Evolutionary conservation across 1,140 invertebrate genomes (phyloP), one percentile per base, ranked within the genome.

Genomic region (Diachasmimorpha longicaudata): DNA sequence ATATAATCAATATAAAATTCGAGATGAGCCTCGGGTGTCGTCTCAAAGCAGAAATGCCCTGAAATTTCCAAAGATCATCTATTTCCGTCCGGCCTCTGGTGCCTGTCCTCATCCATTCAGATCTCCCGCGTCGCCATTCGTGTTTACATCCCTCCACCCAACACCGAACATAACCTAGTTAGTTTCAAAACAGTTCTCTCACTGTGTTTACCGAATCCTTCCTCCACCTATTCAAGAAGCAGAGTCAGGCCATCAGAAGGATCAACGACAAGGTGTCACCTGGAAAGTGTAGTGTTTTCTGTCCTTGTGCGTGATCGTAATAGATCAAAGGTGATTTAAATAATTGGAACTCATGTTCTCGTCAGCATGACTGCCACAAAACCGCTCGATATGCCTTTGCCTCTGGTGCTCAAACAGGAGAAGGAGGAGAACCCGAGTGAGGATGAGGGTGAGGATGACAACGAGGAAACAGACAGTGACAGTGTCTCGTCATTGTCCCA

Each of bases 351-450:
- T 63, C 19, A 63, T 63, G 58, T 63, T 19, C 9, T 63, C 58
- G 13, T 42, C 16, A 73, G 23, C 23, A 81, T 83, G 77, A 81
- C 77, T 39, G 73, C 78, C 11, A 80, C 77, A 16, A 76, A 81
- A 69, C 58, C 73, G 63, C 72, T 84, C 13, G 80, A 83, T 10
- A 48, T 66, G 46, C 58, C 78, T 16, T 55, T 80, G 10, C 19
- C 74, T 9, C 77, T 80, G 52, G 9, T 42, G 4, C 14, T 83
- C 11, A 83, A 83, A 70, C 77, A 74, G 44, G 80, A 82, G 69
- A 77, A 74, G 25, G 75, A 79, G 6, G 74, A 80, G 23, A 55
- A 11, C 16, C 74, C 39, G n/a, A 74, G 36, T 52, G 72, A 75
- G 1, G 46, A 75, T 36, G 72, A 77, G 0, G 36, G 58, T 63